Evolutionary conservation across 1,140 invertebrate genomes (phyloP).

Genomic region (Ectropis grisescens): DNA sequence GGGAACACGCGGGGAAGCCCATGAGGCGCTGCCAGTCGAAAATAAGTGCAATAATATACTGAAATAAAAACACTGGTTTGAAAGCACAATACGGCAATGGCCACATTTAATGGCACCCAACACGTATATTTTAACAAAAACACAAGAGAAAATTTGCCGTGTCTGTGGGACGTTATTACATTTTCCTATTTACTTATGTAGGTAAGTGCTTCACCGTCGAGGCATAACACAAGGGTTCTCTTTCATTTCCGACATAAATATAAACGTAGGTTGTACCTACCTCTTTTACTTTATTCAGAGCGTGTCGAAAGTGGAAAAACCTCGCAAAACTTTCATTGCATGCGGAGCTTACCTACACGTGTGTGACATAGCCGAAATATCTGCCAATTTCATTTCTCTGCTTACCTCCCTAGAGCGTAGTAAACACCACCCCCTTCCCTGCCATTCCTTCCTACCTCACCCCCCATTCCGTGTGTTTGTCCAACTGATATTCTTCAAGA

Average conservation of each 20-base stretch:
- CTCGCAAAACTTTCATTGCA: conserved; percentile 44
- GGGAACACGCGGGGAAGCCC: too few relatives aligned
- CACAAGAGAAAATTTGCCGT: too few relatives aligned
- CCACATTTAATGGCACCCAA: too few relatives aligned
- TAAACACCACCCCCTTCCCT: conserved; percentile 36
- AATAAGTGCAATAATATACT: too few relatives aligned
- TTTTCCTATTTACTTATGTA: too few relatives aligned
- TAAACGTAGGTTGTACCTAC: conserved; percentile 6
- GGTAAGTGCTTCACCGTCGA: too few relatives aligned
- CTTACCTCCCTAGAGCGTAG: conserved; percentile 49
- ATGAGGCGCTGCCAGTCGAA: too few relatives aligned
- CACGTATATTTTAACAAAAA: too few relatives aligned
- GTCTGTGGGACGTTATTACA: too few relatives aligned
- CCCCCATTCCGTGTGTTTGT: conserved; percentile 33
- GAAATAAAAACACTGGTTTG: too few relatives aligned
- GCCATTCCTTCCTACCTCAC: conserved; percentile 16
- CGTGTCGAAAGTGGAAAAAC: conserved; percentile 36
- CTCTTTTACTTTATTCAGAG: conserved; percentile 29
- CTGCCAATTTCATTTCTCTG: conserved; percentile 58
- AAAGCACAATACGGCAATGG: too few relatives aligned
- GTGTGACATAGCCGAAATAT: conserved; percentile 50
- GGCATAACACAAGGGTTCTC: conserved; percentile 17
- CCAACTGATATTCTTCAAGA: conserved; percentile 49
- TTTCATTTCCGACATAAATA: conserved; percentile 12
- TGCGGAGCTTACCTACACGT: conserved; percentile 31